A percentile compares a stretch with the other conserved stretches of the same genome.
These are phyloP conservation scores for Microtus richardsoni DNA, from an alignment of 2,113 vertebrate genomes.

Conservation along the genomic window DNA sequence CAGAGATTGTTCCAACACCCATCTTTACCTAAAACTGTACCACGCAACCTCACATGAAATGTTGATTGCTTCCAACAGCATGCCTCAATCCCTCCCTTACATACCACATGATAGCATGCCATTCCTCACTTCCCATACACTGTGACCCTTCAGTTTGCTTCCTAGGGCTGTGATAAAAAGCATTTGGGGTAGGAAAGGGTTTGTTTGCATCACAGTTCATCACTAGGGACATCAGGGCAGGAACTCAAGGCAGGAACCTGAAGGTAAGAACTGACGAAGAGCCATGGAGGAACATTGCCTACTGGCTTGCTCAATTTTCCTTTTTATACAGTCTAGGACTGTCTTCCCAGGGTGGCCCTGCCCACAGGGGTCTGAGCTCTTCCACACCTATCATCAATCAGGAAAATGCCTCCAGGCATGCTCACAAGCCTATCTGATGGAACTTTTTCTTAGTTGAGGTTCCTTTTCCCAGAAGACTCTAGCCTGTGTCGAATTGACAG, in stretches of 20 bases:
- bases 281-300: neutral
- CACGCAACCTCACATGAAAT: accelerated
- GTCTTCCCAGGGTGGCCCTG: neutral
- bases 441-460: neutral
- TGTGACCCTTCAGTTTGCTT: neutral
- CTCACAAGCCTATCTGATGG: neutral
- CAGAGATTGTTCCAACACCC: neutral
- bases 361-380: neutral
- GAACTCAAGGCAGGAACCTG: neutral
- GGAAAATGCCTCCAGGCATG: too few species aligned
- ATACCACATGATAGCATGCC: accelerated
- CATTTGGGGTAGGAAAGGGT: neutral
- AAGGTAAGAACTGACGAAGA: neutral
- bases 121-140: neutral
- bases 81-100: too few species aligned
- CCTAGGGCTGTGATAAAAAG: neutral
- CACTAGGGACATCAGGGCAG: neutral
- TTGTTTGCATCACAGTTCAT: neutral
- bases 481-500: too few species aligned
- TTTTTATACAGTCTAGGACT: neutral
- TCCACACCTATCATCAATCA: neutral
- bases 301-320: neutral
- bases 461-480: neutral
- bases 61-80: neutral
- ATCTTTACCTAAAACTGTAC: neutral